Percentiles rank a stretch among this genome's conserved stretches.
These are phyloP conservation scores for Hypotaenidia philippensis DNA, from an alignment of 2,797 vertebrate species.

Conservation along the genomic window DNA sequence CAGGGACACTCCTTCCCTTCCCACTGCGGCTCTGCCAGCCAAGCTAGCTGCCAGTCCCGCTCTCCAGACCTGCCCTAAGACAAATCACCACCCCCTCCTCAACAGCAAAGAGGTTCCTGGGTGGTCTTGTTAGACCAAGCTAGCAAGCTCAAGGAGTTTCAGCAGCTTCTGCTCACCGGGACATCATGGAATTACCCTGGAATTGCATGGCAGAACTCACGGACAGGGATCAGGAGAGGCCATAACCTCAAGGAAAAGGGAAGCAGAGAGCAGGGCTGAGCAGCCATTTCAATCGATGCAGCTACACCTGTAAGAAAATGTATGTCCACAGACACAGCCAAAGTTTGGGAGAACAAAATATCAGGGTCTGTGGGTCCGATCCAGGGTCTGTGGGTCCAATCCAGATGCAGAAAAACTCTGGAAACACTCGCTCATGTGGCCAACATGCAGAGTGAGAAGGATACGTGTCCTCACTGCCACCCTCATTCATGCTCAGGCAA, in stretches of 20 bases:
- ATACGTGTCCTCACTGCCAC: background rate
- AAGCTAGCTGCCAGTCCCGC: background rate
- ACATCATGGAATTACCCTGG: background rate
- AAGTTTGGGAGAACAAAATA: background rate
- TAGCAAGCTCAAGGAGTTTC: background rate
- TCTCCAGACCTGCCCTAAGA: background rate
- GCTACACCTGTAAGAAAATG: background rate
- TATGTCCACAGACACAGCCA: background rate
- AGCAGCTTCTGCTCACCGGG: background rate
- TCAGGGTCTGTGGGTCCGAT: background rate
- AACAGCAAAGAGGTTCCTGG: rapidly evolving
- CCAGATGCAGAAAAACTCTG: background rate
- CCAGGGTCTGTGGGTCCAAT: background rate
- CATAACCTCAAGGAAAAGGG: background rate
- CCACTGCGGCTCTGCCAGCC: background rate
- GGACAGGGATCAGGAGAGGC: background rate
- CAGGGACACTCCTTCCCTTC: background rate
- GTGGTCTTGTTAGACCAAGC: too few relatives aligned
- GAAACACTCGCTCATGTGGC: rapidly evolving
- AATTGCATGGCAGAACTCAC: background rate
- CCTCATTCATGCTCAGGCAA: background rate
- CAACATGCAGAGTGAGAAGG: background rate
- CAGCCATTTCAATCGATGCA: background rate
- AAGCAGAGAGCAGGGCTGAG: background rate
- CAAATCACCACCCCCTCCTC: background rate